Evolutionary conservation across 2,797 vertebrate species (phyloP).

Genomic region (Pseudochaenichthys georgianus): DNA sequence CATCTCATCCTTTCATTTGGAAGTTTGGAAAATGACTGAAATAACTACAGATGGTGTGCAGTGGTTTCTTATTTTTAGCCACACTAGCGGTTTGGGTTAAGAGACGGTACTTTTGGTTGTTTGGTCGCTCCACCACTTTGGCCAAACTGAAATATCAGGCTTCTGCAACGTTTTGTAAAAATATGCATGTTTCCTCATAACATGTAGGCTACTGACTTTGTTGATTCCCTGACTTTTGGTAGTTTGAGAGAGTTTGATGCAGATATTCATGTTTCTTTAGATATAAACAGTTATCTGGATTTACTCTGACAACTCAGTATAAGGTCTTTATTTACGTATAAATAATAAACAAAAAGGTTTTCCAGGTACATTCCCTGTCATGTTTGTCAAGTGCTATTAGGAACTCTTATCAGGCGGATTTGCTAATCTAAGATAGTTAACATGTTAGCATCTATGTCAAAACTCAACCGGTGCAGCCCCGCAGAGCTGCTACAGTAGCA

Average conservation of each 20-base stretch:
- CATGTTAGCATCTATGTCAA: neutral
- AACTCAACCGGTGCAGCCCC: neutral
- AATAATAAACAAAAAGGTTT: too few relatives aligned
- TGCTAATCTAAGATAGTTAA: neutral
- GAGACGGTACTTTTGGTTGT: neutral
- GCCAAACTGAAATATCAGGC: neutral
- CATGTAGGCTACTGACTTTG: neutral
- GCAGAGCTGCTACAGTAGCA: neutral
- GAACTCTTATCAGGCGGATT: neutral
- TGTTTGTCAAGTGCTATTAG: neutral
- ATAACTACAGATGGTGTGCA: neutral
- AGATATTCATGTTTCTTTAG: neutral
- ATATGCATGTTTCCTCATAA: neutral
- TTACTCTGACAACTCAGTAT: neutral
- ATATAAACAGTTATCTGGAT: neutral
- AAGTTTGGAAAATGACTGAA: constrained; percentile 40
- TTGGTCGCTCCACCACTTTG: neutral
- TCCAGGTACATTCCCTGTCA: neutral
- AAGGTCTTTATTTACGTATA: neutral
- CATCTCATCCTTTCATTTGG: constrained; percentile 30
- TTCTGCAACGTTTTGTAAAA: neutral
- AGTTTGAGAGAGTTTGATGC: neutral
- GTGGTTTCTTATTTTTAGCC: constrained; percentile 14
- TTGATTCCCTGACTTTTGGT: neutral
- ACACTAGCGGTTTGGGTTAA: constrained; percentile 6